Conservation (phyloP, 2,113 vertebrate species). For the Vombatus ursinus region DNA sequence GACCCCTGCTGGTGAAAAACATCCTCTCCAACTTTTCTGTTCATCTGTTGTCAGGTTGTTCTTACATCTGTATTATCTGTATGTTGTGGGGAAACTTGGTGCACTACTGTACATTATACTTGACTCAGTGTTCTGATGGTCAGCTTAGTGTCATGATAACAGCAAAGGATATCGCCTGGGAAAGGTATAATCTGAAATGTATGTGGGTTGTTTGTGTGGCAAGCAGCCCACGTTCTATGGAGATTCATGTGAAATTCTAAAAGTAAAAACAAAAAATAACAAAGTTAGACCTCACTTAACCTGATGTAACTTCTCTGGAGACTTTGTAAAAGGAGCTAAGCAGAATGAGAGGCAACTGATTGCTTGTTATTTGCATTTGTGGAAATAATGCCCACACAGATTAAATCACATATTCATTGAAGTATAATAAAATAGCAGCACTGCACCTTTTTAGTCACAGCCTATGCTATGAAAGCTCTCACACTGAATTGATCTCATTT, state of each 20-base stretch:
- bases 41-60: neutral
- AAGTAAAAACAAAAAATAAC: neutral
- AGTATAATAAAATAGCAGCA: neutral
- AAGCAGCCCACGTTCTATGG: neutral
- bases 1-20: constrained; percentile 61
- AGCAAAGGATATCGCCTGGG: neutral
- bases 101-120: neutral
- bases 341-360: neutral
- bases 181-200: neutral
- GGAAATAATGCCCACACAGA: neutral
- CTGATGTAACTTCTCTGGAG: neutral
- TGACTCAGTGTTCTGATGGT: neutral
- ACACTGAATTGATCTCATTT: neutral
- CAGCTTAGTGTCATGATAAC: neutral
- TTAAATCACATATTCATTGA: neutral
- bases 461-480: neutral
- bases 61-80: neutral
- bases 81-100: neutral
- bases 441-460: neutral
- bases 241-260: neutral
- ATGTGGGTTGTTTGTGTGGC: neutral
- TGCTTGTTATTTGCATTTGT: neutral
- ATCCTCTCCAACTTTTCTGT: neutral
- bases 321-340: neutral
- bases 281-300: neutral